phyloP scores from a whole-genome alignment of 2,888 invertebrate species.

The Chorisops tibialis region DNA sequence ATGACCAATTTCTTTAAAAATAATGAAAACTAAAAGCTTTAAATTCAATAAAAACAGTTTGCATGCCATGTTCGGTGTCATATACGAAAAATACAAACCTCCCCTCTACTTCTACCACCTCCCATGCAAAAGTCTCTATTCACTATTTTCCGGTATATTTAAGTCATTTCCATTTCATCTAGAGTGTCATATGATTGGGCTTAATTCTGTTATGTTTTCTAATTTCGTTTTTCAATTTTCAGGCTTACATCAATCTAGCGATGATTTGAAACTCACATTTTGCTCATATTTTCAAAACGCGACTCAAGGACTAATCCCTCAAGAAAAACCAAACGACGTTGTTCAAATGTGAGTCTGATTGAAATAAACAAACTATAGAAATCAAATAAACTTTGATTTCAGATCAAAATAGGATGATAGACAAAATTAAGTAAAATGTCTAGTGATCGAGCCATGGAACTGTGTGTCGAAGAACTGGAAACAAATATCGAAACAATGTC shows the following conservation, averaged over 20 bases:
- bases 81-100: too few relatives aligned
- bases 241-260: constrained; percentile 96
- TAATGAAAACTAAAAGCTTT: too few relatives aligned
- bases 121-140: too few relatives aligned
- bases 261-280: constrained; percentile 88
- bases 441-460: constrained; percentile 80
- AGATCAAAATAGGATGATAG: constrained; percentile 93
- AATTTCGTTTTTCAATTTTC: constrained; percentile 38
- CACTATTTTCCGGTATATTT: too few relatives aligned
- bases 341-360: constrained; percentile 67
- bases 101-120: too few relatives aligned
- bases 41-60: too few relatives aligned
- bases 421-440: constrained; percentile 79
- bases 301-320: constrained; percentile 78
- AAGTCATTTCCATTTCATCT: too few relatives aligned
- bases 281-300: constrained; percentile 96
- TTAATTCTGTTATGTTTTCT: too few relatives aligned
- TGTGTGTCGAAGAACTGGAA: constrained; percentile 88
- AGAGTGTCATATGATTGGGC: too few relatives aligned
- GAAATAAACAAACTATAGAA: neutral
- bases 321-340: constrained; percentile 77
- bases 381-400: constrained; percentile 27
- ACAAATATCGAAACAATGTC: constrained; percentile 97
- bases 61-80: too few relatives aligned
- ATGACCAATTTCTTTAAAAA: too few relatives aligned